Evolutionary conservation across 2,888 invertebrate species (phyloP), one percentile per base, ranked within the genome.

Genomic region (Trachelus stipa): DNA sequence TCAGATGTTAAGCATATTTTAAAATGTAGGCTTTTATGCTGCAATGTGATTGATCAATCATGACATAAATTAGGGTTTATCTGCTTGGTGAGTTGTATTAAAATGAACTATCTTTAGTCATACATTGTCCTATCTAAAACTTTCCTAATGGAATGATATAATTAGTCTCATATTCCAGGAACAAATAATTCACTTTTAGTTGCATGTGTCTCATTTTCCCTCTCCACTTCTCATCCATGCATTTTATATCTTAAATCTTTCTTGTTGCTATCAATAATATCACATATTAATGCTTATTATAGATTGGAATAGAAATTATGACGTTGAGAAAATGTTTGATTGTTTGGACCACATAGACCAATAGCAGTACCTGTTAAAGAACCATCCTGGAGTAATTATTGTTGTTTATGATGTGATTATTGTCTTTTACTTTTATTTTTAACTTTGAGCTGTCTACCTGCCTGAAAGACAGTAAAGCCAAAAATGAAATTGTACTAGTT

Each of bases 41-140:
- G 68, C 73, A 73, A 77, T 79, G 77, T 56, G 79, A 80, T 79
- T 81, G 73, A 77, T 80, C 76, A 79, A 81, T 83, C 79, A 83
- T 81, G 83, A 83, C 80, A 80, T 81, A 75, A 78, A 77, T 76
- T 79, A 73, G 76, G 77, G 79, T 78, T 80, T 80, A 76, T 81
- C 79, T 79, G 77, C 78, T 68, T 75, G 83, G 83, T 83, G 76
- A 83, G 83, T 79, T 31, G 68, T 73, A 73, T 75, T 34, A 76
- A 56, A 23, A 23, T 56, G 15, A 56, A 23, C 6, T 56, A 23
- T 23, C 9, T 23, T 9, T 56, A 56, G 15, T 56, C 6, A 23
- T 56, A 56, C 2, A 56, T 56, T 56, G 2, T 56, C 9, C 9
- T 23, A 56, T 56, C 15, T 23, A 56, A 23, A 56, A 9, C 56